Conservation (phyloP, 2,113 vertebrate genomes). For the Halcyon senegalensis region DNA sequence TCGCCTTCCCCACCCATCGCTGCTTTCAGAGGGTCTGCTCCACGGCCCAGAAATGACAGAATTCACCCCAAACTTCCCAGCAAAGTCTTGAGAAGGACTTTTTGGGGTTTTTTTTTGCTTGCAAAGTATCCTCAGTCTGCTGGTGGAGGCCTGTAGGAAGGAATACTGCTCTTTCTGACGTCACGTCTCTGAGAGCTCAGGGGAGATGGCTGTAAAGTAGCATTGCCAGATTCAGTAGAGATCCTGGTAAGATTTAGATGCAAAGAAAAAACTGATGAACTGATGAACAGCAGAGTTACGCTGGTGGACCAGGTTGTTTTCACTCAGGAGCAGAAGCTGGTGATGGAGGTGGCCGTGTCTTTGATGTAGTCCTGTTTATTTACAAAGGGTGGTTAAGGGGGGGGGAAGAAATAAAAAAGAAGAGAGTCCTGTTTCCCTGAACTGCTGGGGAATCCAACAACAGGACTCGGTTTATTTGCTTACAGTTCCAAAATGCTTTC, state of each 20-base stretch:
- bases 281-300: neutral
- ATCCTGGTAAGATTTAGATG: neutral
- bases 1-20: neutral
- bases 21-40: neutral
- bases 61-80: neutral
- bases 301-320: neutral
- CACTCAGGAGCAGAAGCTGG: neutral
- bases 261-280: neutral
- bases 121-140: neutral
- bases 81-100: neutral
- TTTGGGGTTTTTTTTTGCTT: neutral
- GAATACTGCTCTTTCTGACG: neutral
- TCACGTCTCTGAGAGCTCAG: no score
- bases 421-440: constrained; percentile 14
- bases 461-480: constrained; percentile 43
- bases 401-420: neutral
- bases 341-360: neutral
- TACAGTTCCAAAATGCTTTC: neutral
- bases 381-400: neutral
- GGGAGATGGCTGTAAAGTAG: neutral
- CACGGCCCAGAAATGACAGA: neutral
- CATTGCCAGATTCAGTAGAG: neutral
- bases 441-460: constrained; percentile 31
- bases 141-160: neutral
- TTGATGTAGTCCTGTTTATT: constrained; percentile 40